phyloP scores from a whole-genome alignment of 2,797 vertebrate genomes.

The Fundulus diaphanus region DNA sequence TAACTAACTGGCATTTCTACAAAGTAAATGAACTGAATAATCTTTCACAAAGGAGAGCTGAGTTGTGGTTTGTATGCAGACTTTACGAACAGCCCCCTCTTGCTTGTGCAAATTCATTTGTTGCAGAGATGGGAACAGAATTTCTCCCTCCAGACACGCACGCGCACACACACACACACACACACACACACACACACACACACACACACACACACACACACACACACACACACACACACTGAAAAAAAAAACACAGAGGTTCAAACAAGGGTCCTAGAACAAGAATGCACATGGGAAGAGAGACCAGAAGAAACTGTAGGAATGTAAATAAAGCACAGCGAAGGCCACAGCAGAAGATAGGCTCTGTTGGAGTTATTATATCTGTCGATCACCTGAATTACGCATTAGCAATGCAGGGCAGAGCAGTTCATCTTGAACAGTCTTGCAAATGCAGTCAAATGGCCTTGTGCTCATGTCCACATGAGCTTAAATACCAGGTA shows the following conservation, averaged over 20 bases:
- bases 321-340: background rate
- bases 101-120: slow-evolving; percentile 5
- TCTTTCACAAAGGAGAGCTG: slow-evolving; percentile 3
- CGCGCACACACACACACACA: background rate
- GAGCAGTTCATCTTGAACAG: background rate
- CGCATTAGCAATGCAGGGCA: background rate
- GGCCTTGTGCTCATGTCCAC: background rate
- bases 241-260: background rate
- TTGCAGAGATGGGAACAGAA: background rate
- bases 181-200: background rate
- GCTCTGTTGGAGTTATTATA: background rate
- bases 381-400: background rate
- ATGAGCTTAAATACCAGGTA: background rate
- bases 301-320: background rate
- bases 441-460: background rate
- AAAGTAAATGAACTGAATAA: slow-evolving; percentile 2
- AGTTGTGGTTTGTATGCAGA: background rate
- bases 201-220: background rate
- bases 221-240: background rate
- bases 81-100: background rate
- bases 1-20: background rate
- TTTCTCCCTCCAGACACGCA: background rate
- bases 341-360: background rate
- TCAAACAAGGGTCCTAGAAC: background rate
- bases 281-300: background rate